Evolutionary conservation across 1,140 invertebrate species (phyloP), one percentile per base, ranked within the genome.

Genomic region (Drosophila bocki): DNA sequence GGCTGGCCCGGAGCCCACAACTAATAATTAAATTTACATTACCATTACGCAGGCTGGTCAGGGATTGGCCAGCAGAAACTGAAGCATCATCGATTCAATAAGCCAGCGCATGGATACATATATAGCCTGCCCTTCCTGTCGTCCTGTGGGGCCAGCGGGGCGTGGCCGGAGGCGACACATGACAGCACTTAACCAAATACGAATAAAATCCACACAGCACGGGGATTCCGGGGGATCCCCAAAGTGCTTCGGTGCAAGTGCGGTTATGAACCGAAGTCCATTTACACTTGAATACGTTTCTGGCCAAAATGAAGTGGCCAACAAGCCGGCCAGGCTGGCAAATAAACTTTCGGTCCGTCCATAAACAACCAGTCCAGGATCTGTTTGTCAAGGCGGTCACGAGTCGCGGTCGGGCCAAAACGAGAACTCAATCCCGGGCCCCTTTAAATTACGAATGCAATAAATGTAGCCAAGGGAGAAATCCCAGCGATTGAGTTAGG

Each of bases 241-340:
- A 65, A 87, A 82, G 77, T 75, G 58, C 65, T 44, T 72, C 19
- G 62, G 50, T 68, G 56, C 54, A 71, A 67, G 59, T 82, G 68
- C 59, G 75, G 80, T 75, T 70, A 80, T 87, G 80, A 80, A 83
- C 68, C 71, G 61, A 90, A 88, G 79, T 85, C 84, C 81, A 90
- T 90, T 88, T 84, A 84, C 78, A 72, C 70, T 84, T 56, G 80
- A 90, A 72, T 78, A 78, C 63, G 64, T 69, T 84, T 74, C 26
- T 58, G 76, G 63, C 56, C 54, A 67, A 77, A 71, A 80, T 80
- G 62, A 86, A 86, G 75, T 82, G 69, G 77, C 42, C 56, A 44
- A n/a, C 33, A 22, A 15, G 51, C 17, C 15, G 51, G 37, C 13
- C 29, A 61, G 29, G 32, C 45, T 56, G 45, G 58, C 64, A 64